Percentiles rank a stretch among this genome's conserved stretches.
phyloP scores from a whole-genome alignment of 1,140 invertebrate species.

The Schmidtea mediterranea region DNA sequence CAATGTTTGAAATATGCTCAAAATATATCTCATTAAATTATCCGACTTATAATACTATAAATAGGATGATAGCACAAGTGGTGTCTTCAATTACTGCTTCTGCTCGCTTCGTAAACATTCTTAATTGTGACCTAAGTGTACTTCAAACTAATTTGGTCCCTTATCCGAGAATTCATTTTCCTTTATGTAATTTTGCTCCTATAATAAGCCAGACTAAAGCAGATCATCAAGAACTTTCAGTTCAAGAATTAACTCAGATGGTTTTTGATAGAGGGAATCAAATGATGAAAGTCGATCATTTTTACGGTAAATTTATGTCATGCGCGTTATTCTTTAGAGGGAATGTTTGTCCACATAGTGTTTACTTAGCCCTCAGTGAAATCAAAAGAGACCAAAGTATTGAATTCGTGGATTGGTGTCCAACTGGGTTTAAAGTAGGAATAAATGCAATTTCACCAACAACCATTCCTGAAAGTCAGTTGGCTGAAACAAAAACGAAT shows the following conservation, averaged over 20 bases:
- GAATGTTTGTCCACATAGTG: constrained; percentile 32
- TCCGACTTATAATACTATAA: no score
- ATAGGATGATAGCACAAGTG: no score
- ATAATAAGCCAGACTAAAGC: neutral
- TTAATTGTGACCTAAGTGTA: constrained; percentile 30
- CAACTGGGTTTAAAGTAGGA: constrained; percentile 35
- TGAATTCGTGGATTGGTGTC: constrained; percentile 11
- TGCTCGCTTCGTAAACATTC: neutral
- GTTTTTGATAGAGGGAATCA: no score
- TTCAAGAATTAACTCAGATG: no score
- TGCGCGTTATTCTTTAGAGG: constrained; percentile 54
- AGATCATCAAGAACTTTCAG: no score
- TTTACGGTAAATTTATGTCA: constrained; percentile 36
- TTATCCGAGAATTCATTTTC: constrained; percentile 25
- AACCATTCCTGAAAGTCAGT: no score
- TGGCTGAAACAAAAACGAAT: no score
- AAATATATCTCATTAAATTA: no score
- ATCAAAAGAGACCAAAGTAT: constrained; percentile 1
- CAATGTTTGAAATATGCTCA: no score
- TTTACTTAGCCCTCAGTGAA: neutral
- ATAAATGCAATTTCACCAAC: no score
- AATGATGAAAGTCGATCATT: no score
- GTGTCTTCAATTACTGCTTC: neutral
- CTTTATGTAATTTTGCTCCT: neutral
- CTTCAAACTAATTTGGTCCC: constrained; percentile 30